Evolutionary conservation across 2,113 vertebrate species (phyloP).

Genomic region (Menura novaehollandiae): DNA sequence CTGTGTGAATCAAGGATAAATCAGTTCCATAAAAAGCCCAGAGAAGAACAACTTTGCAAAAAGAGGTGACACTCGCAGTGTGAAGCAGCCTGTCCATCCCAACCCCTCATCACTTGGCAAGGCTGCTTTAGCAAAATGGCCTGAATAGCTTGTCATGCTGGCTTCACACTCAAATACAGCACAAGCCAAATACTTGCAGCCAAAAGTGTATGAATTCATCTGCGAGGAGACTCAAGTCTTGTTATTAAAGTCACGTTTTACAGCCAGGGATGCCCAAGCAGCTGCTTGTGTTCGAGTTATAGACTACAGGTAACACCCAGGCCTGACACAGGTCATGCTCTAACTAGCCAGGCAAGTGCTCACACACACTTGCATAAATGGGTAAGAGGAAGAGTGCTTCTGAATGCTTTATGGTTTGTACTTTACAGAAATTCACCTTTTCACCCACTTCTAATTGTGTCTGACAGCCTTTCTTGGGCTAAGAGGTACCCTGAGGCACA

Average conservation of each 20-base stretch:
- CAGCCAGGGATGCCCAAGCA: background rate
- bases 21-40: background rate
- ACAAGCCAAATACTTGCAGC: background rate
- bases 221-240: background rate
- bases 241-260: background rate
- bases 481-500: background rate
- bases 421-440: background rate
- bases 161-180: background rate
- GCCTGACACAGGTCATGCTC: background rate
- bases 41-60: background rate
- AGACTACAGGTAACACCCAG: fast-evolving
- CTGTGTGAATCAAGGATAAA: background rate
- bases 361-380: too few species aligned
- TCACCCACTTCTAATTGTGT: background rate
- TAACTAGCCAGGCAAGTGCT: background rate
- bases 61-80: fast-evolving
- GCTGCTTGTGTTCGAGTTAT: background rate
- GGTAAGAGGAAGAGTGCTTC: background rate
- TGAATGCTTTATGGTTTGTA: background rate
- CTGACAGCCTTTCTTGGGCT: background rate
- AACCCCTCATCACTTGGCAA: background rate
- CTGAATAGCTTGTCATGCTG: background rate
- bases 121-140: background rate
- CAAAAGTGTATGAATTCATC: background rate
- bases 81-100: background rate